Evolutionary conservation across 2,797 vertebrate species (phyloP).

Genomic region (Mormyrops attenuatus): DNA sequence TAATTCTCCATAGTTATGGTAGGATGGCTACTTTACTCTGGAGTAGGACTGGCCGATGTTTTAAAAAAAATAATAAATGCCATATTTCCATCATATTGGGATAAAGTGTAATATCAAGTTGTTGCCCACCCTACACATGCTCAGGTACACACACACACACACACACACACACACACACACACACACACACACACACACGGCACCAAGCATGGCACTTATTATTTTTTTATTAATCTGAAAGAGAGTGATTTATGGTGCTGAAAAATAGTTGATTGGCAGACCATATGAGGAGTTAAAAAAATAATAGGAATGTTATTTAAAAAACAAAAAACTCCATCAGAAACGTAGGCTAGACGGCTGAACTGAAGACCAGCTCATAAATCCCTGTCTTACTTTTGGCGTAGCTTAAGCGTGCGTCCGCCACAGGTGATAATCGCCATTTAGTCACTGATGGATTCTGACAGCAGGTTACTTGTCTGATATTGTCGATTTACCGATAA

Average conservation of each 20-base stretch:
- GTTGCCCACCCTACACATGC: not conserved
- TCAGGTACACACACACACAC: not conserved
- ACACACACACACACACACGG: not conserved
- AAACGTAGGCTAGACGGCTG: not conserved
- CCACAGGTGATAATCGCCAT: not conserved
- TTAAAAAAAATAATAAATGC: not conserved
- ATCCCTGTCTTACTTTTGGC: not conserved
- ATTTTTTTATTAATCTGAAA: not conserved
- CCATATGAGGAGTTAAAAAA: not conserved
- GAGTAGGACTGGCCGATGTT: not conserved
- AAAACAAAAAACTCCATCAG: not conserved
- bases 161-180: not conserved
- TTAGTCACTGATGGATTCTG: not conserved
- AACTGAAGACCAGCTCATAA: not conserved
- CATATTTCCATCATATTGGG: not conserved
- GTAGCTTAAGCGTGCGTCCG: not conserved
- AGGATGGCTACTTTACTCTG: not conserved
- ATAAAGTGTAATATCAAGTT: not conserved
- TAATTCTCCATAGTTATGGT: not conserved
- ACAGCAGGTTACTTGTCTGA: not conserved
- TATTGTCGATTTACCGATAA: not conserved
- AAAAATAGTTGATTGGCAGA: not conserved
- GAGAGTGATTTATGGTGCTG: not conserved
- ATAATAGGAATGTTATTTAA: not conserved
- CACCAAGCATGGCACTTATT: not conserved